phyloP scores from a whole-genome alignment of 2,797 vertebrate species.

The Nannoperca obscura region DNA sequence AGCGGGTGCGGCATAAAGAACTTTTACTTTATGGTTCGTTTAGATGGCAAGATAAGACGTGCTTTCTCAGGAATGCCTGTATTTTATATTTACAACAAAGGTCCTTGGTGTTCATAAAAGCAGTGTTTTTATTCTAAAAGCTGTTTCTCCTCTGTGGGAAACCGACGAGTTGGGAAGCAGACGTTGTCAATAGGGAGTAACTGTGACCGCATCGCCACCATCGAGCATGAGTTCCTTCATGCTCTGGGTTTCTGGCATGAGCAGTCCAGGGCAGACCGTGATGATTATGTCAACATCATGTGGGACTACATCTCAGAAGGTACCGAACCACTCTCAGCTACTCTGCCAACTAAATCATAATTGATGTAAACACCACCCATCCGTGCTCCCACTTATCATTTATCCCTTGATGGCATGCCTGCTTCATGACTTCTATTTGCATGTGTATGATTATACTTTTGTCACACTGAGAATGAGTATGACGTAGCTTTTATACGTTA shows the following conservation, averaged over 20 bases:
- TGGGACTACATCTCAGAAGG: conserved; percentile 89
- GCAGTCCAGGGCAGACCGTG: conserved; percentile 91
- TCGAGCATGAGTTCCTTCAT: conserved; percentile 94
- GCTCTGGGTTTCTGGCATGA: conserved; percentile 96
- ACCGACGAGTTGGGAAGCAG: conserved; percentile 85
- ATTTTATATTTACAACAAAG: not conserved
- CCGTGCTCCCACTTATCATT: not conserved
- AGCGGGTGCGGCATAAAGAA: conserved; percentile 85
- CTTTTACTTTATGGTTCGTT: not conserved
- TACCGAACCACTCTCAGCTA: conserved; percentile 61
- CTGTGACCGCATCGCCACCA: conserved; percentile 90
- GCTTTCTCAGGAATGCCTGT: not conserved
- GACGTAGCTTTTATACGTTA: not conserved
- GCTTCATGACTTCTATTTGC: not conserved
- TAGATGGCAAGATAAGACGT: conserved; percentile 1
- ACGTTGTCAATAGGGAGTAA: conserved; percentile 88
- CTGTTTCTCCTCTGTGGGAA: conserved; percentile 95
- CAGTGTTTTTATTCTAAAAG: conserved; percentile 70
- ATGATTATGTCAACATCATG: conserved; percentile 91
- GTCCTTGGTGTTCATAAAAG: conserved; percentile 11
- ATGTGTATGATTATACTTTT: not conserved
- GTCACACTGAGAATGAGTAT: not conserved
- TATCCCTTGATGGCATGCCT: not conserved
- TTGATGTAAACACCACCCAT: not conserved
- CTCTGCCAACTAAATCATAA: not conserved